Conservation (phyloP, 2,888 invertebrate species). For the Abrostola tripartita region DNA sequence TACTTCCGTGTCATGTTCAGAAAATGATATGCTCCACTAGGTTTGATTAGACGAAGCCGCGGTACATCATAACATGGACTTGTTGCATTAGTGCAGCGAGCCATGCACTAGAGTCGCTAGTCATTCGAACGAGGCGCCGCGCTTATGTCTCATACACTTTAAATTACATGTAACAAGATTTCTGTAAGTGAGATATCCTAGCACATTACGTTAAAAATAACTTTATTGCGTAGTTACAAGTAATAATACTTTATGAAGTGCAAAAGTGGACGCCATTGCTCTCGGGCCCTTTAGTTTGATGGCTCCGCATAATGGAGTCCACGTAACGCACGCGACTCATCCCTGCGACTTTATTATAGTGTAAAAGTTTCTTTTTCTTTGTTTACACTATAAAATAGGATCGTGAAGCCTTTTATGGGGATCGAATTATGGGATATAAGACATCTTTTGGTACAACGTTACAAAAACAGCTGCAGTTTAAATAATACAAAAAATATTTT, state of each 20-base stretch:
- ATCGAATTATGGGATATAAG: constrained; percentile 22
- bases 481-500: not conserved
- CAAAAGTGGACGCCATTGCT: constrained; percentile 29
- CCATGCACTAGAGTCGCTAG: constrained; percentile 4
- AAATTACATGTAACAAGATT: constrained; percentile 31
- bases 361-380: constrained; percentile 25
- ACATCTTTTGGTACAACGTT: constrained; percentile 9
- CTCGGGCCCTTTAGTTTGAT: constrained; percentile 40
- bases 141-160: constrained; percentile 11
- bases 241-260: constrained; percentile 34
- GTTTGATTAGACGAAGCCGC: constrained; percentile 7
- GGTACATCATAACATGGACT: constrained; percentile 19
- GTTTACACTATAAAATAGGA: constrained; percentile 36
- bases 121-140: constrained; percentile 19
- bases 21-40: constrained; percentile 9
- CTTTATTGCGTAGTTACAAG: constrained; percentile 9
- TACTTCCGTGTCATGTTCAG: too few relatives aligned
- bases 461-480: constrained; percentile 1
- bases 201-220: constrained; percentile 20
- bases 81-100: constrained; percentile 27
- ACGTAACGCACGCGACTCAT: constrained; percentile 18
- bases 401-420: constrained; percentile 24
- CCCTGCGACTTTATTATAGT: constrained; percentile 35
- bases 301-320: constrained; percentile 14
- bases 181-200: constrained; percentile 30